Conservation (phyloP, 2,113 vertebrate species). For the Rallus limicola region DNA sequence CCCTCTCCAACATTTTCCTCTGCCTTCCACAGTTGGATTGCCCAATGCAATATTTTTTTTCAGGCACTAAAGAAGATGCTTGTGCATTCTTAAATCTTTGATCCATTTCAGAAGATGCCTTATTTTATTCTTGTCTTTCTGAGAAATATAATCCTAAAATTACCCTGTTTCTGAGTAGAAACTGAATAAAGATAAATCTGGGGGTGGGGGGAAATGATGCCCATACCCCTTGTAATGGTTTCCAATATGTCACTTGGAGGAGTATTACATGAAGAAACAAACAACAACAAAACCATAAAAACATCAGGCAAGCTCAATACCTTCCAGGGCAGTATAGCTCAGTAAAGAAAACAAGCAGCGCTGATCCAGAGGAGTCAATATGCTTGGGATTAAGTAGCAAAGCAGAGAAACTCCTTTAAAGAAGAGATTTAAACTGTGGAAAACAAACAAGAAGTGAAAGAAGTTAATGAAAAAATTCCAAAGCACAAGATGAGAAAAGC, state of each 20-base stretch:
- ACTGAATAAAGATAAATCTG: not conserved
- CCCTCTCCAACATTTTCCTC: not conserved
- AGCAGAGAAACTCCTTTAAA: not conserved
- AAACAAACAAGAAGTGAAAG: constrained; percentile 15
- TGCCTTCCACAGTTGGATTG: not conserved
- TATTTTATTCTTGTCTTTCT: not conserved
- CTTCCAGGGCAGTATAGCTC: not conserved
- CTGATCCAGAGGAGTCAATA: not conserved
- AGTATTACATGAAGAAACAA: not conserved
- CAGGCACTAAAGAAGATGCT: not conserved
- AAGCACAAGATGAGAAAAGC: not conserved
- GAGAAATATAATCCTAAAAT: not conserved
- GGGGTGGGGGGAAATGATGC: not conserved
- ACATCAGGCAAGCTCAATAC: not conserved
- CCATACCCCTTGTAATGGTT: not conserved
- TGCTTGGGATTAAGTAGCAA: not conserved
- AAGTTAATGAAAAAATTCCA: not conserved
- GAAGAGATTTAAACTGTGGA: not conserved
- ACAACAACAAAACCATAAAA: not conserved
- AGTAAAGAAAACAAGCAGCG: not conserved
- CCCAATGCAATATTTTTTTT: not conserved
- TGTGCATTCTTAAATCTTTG: not conserved
- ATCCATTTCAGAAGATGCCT: not conserved
- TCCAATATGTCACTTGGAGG: not conserved
- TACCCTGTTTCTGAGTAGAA: not conserved